Evolutionary conservation across 2,888 invertebrate genomes (phyloP), one percentile per base, ranked within the genome.

Genomic region (Amaurobius ferox): DNA sequence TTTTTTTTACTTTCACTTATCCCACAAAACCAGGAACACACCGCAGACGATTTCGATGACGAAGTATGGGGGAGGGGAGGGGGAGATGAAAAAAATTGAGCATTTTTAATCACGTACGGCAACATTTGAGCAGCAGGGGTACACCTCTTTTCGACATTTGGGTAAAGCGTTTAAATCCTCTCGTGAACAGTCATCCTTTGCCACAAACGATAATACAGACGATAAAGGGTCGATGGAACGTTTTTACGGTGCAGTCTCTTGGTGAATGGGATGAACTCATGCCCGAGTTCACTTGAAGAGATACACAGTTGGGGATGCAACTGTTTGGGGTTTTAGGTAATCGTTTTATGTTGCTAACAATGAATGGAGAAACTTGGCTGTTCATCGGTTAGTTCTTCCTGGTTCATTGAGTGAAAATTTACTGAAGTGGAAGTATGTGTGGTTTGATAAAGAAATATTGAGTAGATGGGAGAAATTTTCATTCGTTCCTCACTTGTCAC

Each of bases 291-390:
- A 23, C 23, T 3, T 55, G 5, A 55, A 55, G 23, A 55, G 55
- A 55, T 55, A 55, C 23, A 9, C 55, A 23, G 1, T 23, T 3
- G 19, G 55, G 55, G 23, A 55, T 23, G 55, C 23, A 5, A 55
- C 23, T 55, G 16, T 55, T 55, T 55, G 23, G 23, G 7, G 3
- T 55, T 7, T 19, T 55, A 55, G 2, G 23, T 23, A 55, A 55
- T 55, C 55, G 55, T 23, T 55, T 55, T 55, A 55, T 55, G 23
- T 19, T 19, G 23, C 55, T 23, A 55, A 55, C 55, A 55, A 55
- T 55, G 23, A 23, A 1, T 6, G 55, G 11, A 55, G 55, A 55
- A 5, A 44, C 5, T 23, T 23, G 7, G 55, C 23, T 23, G 11
- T 23, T 55, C 16, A 16, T 2, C 2, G 23, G 3, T 55, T 7